These are phyloP conservation scores for Agrochola lota DNA, from an alignment of 2,888 invertebrate genomes.

Conservation along the genomic window DNA sequence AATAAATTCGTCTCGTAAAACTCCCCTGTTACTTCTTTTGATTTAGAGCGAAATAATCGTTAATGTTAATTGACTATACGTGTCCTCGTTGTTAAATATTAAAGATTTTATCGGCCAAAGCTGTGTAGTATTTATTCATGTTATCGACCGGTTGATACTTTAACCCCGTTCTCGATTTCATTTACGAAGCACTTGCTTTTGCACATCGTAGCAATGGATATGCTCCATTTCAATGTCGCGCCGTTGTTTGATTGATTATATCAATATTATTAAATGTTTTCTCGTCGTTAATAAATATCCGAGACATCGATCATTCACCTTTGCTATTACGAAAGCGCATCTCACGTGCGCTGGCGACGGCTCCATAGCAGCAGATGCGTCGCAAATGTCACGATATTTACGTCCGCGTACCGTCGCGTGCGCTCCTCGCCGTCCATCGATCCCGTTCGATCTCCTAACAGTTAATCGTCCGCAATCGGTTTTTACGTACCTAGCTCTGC, in stretches of 20 bases:
- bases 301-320: conserved; percentile 86
- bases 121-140: conserved; percentile 32
- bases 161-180: conserved; percentile 30
- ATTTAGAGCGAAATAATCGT: conserved; percentile 74
- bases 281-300: conserved; percentile 66
- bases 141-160: conserved; percentile 31
- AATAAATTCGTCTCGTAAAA: conserved; percentile 69
- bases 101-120: conserved; percentile 36
- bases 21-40: conserved; percentile 67
- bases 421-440: conserved; percentile 77
- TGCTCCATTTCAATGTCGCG: conserved; percentile 38
- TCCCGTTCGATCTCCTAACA: conserved; percentile 77
- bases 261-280: conserved; percentile 14
- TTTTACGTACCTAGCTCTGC: conserved; percentile 66
- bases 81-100: conserved; percentile 63
- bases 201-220: conserved; percentile 10
- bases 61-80: conserved; percentile 65
- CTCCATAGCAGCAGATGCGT: conserved; percentile 51
- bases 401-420: conserved; percentile 78
- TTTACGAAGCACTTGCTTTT: conserved; percentile 35
- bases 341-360: conserved; percentile 70
- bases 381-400: conserved; percentile 82
- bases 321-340: conserved; percentile 81
- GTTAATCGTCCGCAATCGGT: conserved; percentile 78
- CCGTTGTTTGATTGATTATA: conserved; percentile 5